Percentiles rank a stretch among this genome's conserved stretches.
These are phyloP conservation scores for Podarcis raffonei DNA, from an alignment of 2,113 vertebrate genomes.

Conservation along the genomic window DNA sequence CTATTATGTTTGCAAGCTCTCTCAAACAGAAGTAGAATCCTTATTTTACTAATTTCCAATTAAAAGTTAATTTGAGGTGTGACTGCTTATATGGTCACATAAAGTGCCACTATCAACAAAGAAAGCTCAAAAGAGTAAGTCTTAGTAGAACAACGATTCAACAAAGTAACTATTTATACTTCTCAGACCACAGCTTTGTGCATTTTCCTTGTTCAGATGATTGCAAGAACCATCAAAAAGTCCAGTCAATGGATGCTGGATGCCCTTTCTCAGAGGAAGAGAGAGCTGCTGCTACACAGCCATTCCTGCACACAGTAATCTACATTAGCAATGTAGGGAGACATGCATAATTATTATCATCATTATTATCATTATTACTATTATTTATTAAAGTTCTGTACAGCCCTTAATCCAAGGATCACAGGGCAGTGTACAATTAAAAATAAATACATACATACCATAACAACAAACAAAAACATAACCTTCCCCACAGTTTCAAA, in stretches of 20 bases:
- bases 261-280: background rate
- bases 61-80: constrained; percentile 54
- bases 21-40: background rate
- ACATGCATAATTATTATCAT: too few relatives aligned
- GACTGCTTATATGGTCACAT: constrained; percentile 49
- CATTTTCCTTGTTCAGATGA: background rate
- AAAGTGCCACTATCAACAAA: constrained; percentile 51
- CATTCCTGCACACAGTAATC: background rate
- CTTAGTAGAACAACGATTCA: constrained; percentile 45
- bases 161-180: constrained; percentile 17
- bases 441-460: too few relatives aligned
- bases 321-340: background rate
- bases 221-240: background rate
- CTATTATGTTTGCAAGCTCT: background rate
- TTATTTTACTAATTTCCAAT: background rate
- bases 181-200: background rate
- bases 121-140: constrained; percentile 47
- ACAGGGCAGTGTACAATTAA: too few relatives aligned
- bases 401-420: too few relatives aligned
- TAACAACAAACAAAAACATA: too few relatives aligned
- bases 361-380: too few relatives aligned
- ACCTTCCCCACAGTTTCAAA: too few relatives aligned
- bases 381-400: too few relatives aligned
- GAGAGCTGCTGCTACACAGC: background rate
- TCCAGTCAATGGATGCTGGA: background rate